Conservation (phyloP, 2,797 vertebrate species). For the Carcharodon carcharias region DNA sequence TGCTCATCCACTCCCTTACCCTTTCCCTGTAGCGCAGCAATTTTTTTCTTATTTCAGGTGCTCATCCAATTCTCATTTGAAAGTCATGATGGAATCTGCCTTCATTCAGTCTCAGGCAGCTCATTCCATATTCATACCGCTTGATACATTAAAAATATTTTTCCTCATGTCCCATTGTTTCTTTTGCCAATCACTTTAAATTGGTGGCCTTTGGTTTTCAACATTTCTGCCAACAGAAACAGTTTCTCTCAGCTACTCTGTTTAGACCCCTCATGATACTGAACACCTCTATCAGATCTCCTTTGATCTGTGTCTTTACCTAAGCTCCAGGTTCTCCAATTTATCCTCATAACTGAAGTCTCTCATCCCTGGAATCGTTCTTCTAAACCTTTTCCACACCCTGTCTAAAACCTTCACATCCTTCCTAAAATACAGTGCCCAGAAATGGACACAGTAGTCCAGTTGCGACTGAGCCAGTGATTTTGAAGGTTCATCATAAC, state of each 20-base stretch:
- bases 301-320: not conserved
- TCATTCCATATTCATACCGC: no score
- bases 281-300: not conserved
- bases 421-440: not conserved
- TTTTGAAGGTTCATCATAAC: not conserved
- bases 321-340: not conserved
- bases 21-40: no score
- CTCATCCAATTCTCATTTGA: not conserved
- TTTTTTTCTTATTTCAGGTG: not conserved
- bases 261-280: no score
- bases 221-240: no score
- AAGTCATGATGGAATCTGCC: not conserved
- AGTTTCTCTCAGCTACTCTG: no score
- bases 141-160: no score
- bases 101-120: not conserved
- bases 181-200: no score
- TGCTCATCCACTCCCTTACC: no score
- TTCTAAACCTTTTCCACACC: not conserved
- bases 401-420: not conserved
- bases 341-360: not conserved
- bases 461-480: not conserved
- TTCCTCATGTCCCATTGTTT: no score
- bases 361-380: not conserved
- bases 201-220: no score
- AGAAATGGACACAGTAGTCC: not conserved